These are phyloP conservation scores for Corydoras maculifer DNA, from an alignment of 2,113 vertebrate species.

Conservation along the genomic window DNA sequence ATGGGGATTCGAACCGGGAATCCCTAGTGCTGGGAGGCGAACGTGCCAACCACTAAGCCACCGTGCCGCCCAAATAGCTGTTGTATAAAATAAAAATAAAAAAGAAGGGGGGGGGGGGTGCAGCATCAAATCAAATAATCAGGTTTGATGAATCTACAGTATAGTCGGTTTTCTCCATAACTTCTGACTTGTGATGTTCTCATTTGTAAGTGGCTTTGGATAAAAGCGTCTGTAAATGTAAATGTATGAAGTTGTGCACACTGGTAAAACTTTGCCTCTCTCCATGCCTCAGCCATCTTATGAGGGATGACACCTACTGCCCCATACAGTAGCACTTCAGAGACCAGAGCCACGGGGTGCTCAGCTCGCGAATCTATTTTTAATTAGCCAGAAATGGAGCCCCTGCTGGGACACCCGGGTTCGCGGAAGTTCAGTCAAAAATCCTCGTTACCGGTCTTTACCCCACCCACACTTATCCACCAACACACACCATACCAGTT, in stretches of 20 bases:
- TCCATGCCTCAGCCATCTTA: background rate
- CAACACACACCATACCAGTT: slow-evolving; percentile 13
- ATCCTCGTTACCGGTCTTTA: slow-evolving; percentile 21
- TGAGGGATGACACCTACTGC: slow-evolving; percentile 28
- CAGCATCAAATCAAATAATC: too few species aligned
- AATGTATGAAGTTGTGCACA: background rate
- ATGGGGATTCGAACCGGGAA: too few species aligned
- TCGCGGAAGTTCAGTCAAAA: slow-evolving; percentile 31
- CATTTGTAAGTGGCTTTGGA: too few species aligned
- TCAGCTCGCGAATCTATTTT: slow-evolving; percentile 41
- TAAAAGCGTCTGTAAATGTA: too few species aligned
- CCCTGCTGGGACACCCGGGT: slow-evolving; percentile 29
- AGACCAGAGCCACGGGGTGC: slow-evolving; percentile 17
- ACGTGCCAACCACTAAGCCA: too few species aligned
- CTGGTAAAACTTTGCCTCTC: background rate
- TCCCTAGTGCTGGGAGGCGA: too few species aligned
- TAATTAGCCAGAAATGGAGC: slow-evolving; percentile 43
- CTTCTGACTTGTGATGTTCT: too few species aligned
- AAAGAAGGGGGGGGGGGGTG: too few species aligned
- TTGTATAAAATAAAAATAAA: too few species aligned
- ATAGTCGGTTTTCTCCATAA: too few species aligned
- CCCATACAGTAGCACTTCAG: slow-evolving; percentile 33
- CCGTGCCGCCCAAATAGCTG: too few species aligned
- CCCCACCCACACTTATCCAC: background rate
- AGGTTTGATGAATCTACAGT: too few species aligned